phyloP scores from a whole-genome alignment of 2,888 invertebrate species.

The Noctuana brunneofusca region DNA sequence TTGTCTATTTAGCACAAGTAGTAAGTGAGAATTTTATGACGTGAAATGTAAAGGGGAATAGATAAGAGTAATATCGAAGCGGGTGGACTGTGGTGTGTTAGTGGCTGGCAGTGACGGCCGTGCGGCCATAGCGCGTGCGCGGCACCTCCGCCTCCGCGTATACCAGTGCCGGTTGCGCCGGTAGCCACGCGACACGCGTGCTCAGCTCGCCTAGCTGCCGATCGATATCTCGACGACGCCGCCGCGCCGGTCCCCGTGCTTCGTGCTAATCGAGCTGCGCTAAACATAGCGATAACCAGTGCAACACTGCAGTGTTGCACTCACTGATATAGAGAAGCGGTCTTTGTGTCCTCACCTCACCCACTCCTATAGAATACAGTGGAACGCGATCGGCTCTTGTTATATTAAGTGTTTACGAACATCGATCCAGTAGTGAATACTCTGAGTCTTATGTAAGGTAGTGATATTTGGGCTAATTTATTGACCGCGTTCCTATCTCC shows the following conservation, averaged over 20 bases:
- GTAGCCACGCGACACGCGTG: conserved; percentile 77
- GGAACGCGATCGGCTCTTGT: conserved; percentile 17
- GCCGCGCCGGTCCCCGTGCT: conserved; percentile 49
- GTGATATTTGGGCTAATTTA: conserved; percentile 36
- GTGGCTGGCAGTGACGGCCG: conserved; percentile 35
- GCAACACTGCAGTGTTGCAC: conserved; percentile 74
- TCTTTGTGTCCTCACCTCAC: conserved; percentile 37
- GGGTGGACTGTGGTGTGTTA: conserved; percentile 35
- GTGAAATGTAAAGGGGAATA: conserved; percentile 32
- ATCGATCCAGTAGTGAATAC: conserved; percentile 37
- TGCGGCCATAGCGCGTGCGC: conserved; percentile 66
- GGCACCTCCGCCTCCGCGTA: conserved; percentile 50
- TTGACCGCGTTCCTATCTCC: conserved; percentile 17
- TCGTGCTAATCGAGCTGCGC: conserved; percentile 52
- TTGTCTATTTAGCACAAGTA: not conserved
- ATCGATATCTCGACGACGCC: conserved; percentile 42
- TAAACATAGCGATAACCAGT: conserved; percentile 64
- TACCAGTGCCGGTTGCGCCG: conserved; percentile 77
- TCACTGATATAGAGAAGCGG: conserved; percentile 50
- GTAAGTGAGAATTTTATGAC: conserved; percentile 9
- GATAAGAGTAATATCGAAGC: conserved; percentile 40
- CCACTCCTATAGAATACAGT: conserved; percentile 4
- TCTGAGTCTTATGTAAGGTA: conserved; percentile 47
- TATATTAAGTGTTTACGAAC: conserved; percentile 29
- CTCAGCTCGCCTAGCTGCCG: conserved; percentile 47